A percentile compares a stretch with the other conserved stretches of the same genome.
These are phyloP conservation scores for Brachionus sp. DNA, from an alignment of 1,140 invertebrate genomes.

Conservation along the genomic window DNA sequence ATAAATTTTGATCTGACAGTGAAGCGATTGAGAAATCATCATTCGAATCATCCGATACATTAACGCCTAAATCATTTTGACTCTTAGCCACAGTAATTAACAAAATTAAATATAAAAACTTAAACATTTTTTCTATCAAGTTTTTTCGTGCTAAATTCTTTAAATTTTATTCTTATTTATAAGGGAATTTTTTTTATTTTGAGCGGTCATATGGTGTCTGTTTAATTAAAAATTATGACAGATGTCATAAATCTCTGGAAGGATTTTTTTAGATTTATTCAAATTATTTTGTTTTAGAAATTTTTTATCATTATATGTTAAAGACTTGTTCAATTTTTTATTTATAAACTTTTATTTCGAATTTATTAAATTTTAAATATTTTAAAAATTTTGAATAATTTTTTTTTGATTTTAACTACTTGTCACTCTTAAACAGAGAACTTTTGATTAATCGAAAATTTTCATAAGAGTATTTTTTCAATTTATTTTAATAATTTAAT, in stretches of 20 bases:
- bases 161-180: neutral
- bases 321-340: no score
- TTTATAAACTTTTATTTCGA: no score
- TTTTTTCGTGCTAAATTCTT: neutral
- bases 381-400: no score
- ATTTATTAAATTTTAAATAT: no score
- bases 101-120: neutral
- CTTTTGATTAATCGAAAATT: no score
- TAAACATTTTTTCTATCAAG: neutral
- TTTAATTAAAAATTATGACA: neutral
- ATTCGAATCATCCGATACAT: neutral
- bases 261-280: neutral
- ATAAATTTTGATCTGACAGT: neutral
- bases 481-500: no score
- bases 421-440: no score
- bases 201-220: neutral
- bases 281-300: neutral
- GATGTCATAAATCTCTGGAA: neutral
- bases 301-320: no score
- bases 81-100: neutral
- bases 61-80: neutral
- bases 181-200: neutral
- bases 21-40: neutral
- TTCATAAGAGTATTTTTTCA: no score
- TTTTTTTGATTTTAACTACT: no score